A percentile compares a stretch with the other conserved stretches of the same genome.
Conservation (phyloP, 2,888 invertebrate genomes). For the Sphinx pinastri region DNA sequence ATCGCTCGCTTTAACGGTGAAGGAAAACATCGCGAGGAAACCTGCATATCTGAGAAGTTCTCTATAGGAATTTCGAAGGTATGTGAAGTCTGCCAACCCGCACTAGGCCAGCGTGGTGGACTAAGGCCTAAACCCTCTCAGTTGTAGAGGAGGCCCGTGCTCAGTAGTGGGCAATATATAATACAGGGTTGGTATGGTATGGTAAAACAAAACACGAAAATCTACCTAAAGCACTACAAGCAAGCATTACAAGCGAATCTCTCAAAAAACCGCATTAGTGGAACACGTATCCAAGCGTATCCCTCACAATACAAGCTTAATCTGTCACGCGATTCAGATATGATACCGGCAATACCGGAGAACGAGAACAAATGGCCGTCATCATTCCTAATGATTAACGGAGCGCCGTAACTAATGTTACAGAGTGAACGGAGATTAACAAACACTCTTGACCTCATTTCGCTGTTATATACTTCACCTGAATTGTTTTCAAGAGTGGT, state of each 20-base stretch:
- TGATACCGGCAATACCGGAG: conserved; percentile 56
- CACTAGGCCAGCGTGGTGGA: no score
- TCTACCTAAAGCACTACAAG: neutral
- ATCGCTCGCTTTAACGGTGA: no score
- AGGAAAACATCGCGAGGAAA: no score
- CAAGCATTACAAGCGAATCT: neutral
- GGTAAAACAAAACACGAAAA: neutral
- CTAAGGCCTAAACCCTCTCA: no score
- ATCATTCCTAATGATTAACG: conserved; percentile 47
- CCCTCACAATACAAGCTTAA: conserved; percentile 63
- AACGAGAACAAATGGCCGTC: conserved; percentile 50
- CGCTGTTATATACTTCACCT: conserved; percentile 10
- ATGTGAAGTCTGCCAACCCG: no score
- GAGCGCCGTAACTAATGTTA: conserved; percentile 40
- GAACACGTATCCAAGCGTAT: conserved; percentile 45
- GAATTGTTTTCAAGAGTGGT: conserved; percentile 12
- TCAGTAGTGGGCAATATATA: no score
- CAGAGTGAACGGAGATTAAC: conserved; percentile 46
- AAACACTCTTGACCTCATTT: conserved; percentile 54
- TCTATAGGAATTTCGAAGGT: no score
- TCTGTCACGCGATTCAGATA: conserved; percentile 70
- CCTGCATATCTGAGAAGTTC: no score
- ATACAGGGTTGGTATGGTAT: no score
- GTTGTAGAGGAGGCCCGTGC: no score
- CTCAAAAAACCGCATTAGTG: conserved; percentile 23